Percentiles rank a stretch among this genome's conserved stretches.
Conservation (phyloP, 1,140 invertebrate species). For the Papilio aristodemus region DNA sequence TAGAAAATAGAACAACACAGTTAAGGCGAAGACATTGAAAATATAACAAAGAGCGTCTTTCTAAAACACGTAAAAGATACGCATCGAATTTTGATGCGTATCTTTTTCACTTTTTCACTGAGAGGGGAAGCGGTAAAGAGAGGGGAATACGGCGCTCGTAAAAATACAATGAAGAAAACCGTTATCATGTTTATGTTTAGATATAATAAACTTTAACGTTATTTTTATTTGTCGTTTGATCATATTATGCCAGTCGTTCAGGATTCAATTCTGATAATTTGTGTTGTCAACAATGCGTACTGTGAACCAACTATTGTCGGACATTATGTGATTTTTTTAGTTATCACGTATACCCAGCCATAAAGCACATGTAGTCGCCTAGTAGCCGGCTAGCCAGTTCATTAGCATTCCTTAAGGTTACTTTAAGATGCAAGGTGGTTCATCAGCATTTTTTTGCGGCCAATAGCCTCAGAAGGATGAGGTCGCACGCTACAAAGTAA, state of each 20-base stretch:
- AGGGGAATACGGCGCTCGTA: neutral
- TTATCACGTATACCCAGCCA: no score
- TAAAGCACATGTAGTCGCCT: no score
- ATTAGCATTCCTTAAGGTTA: neutral
- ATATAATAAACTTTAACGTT: neutral
- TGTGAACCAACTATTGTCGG: no score
- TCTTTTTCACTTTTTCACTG: neutral
- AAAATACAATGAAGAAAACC: neutral
- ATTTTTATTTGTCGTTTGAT: neutral
- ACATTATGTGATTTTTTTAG: no score
- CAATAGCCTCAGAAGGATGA: neutral
- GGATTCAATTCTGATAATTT: no score
- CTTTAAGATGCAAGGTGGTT: neutral
- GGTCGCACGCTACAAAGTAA: neutral
- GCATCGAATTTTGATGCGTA: slow-evolving; percentile 2
- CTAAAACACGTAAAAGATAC: neutral
- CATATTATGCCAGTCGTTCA: no score
- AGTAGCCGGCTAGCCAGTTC: no score
- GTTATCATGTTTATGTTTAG: neutral
- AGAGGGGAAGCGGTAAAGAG: neutral
- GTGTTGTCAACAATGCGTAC: no score
- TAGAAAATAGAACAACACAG: neutral
- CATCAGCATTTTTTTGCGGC: neutral
- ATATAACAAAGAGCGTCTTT: neutral
- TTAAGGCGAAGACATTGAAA: neutral